Conservation (phyloP, 2,888 invertebrate species). For the Lamproptera curius region DNA sequence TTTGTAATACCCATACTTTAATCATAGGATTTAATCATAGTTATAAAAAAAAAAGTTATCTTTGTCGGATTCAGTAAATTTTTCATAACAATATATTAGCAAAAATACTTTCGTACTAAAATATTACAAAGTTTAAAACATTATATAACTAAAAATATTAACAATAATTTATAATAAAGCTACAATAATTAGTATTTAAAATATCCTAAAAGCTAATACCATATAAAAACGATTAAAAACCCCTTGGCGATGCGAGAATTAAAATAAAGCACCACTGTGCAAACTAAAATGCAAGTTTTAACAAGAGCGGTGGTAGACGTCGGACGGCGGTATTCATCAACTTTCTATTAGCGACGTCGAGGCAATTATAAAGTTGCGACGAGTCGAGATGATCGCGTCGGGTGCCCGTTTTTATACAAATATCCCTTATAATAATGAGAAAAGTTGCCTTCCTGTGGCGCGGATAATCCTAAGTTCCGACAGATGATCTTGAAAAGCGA, state of each 20-base stretch:
- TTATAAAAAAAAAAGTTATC: too few species aligned
- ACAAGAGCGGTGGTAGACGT: conserved; percentile 57
- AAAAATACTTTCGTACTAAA: too few species aligned
- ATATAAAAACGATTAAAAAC: too few species aligned
- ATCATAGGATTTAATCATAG: too few species aligned
- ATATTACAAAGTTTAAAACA: too few species aligned
- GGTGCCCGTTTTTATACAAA: conserved; percentile 65
- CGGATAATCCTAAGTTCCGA: conserved; percentile 44
- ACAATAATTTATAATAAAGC: too few species aligned
- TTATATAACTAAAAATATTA: too few species aligned
- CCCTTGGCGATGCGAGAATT: not conserved
- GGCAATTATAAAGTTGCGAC: conserved; percentile 71
- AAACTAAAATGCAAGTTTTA: conserved; percentile 62
- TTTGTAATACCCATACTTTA: too few species aligned
- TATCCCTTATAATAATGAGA: conserved; percentile 67
- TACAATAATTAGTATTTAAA: too few species aligned
- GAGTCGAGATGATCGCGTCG: conserved; percentile 48
- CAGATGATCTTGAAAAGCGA: conserved; percentile 59
- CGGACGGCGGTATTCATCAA: conserved; percentile 68
- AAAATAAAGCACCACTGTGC: conserved; percentile 30
- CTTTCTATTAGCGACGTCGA: conserved; percentile 71
- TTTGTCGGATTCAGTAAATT: too few species aligned
- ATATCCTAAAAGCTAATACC: too few species aligned
- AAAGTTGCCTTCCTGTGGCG: conserved; percentile 58
- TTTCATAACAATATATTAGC: too few species aligned